phyloP scores from a whole-genome alignment of 1,140 invertebrate species.

The Eupristina koningsbergeri region DNA sequence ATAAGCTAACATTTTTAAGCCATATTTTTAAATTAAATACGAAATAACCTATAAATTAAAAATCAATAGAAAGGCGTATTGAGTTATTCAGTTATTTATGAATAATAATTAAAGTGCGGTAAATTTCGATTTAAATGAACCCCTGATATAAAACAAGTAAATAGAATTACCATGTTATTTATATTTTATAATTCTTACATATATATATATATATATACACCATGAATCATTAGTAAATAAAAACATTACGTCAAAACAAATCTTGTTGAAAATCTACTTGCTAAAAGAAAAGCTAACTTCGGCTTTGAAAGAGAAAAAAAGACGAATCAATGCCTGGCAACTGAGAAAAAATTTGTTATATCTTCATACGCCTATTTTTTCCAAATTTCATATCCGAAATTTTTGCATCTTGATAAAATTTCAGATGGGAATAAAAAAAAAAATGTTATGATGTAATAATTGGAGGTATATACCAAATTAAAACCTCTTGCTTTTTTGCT shows the following conservation, averaged over 20 bases:
- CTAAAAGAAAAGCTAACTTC: constrained; percentile 19
- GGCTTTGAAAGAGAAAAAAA: constrained; percentile 21
- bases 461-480: not conserved
- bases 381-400: constrained; percentile 40
- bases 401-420: constrained; percentile 24
- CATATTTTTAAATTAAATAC: too few species aligned
- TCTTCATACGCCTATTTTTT: constrained; percentile 26
- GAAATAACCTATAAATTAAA: too few species aligned
- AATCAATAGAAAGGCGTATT: too few species aligned
- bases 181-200: too few species aligned
- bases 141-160: too few species aligned
- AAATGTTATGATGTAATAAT: constrained; percentile 43
- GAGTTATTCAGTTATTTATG: too few species aligned
- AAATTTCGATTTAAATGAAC: too few species aligned
- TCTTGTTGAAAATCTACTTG: not conserved
- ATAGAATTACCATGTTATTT: too few species aligned
- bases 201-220: too few species aligned
- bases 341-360: constrained; percentile 28
- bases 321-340: constrained; percentile 37
- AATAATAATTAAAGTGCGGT: too few species aligned
- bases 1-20: too few species aligned
- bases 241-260: not conserved
- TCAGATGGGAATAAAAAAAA: constrained; percentile 1
- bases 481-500: not conserved
- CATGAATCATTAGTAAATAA: not conserved